Evolutionary conservation across 2,888 invertebrate genomes (phyloP), one percentile per base, ranked within the genome.

Genomic region (Cheilosia vernalis): DNA sequence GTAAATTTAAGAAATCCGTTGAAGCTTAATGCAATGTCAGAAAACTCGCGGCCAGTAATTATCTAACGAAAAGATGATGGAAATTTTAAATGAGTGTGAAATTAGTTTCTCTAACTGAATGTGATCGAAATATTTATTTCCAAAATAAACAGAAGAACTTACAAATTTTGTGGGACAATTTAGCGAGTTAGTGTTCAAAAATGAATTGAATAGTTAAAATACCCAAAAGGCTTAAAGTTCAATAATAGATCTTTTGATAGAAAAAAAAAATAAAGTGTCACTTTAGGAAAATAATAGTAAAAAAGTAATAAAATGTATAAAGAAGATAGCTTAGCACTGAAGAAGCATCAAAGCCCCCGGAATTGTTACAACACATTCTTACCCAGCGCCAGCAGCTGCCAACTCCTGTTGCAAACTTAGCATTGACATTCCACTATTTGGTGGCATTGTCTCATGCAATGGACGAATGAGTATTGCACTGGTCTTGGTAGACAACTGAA

Each of bases 381-480:
- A 89, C 89, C 89, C 88, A 73, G 88, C 87, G 87, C 85, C 85
- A 87, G 87, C 78, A 86, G 88, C 87, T 87, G 87, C 80, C 87
- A 87, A 76, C 24, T 89, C 88, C 61, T 89, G 87, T 56, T 91
- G 90, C 67, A 92, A 88, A 73, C 91, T 92, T 81, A 89, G 88
- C 77, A 91, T 88, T 9, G 92, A 92, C 69, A 90, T 88, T 74
- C 91, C 91, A 86, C 90, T 90, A 51, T 89, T 90, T 2, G 92
- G 90, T 9, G 92, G 90, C 3, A 91, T 90, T 21, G 91, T 90
- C 87, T 92, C 92, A 86, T 89, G 90, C 82, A 92, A 83, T 64
- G 92, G 92, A 42, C 91, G 89, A 87, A 92, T 91, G 30, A 91
- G 88, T 80, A 92, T 91, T 67, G 92, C 91, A 88, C 91, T 92